Evolutionary conservation across 2,888 invertebrate species (phyloP).

Genomic region (Ophion costatus): DNA sequence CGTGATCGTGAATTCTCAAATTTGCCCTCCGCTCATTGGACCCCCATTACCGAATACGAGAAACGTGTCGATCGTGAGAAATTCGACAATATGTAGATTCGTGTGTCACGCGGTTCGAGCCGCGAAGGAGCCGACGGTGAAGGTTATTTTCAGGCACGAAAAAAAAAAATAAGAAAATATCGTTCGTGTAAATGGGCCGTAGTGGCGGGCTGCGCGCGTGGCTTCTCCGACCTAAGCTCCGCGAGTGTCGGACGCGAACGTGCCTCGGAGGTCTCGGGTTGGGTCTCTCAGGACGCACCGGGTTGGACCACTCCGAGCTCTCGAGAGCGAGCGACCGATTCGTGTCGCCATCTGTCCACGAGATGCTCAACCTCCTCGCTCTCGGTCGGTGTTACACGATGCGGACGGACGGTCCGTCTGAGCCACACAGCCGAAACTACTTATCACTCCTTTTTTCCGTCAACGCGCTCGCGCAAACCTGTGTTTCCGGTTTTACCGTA

Average conservation of each 20-base stretch:
- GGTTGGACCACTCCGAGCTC: slow-evolving; percentile 61
- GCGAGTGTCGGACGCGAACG: neutral
- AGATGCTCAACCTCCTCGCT: slow-evolving; percentile 74
- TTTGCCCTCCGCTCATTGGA: neutral
- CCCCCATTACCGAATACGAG: neutral
- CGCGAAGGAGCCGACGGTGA: neutral
- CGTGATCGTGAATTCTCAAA: neutral
- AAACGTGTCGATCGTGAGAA: slow-evolving; percentile 24
- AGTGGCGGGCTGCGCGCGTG: neutral
- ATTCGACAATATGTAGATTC: slow-evolving; percentile 29
- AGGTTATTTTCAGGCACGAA: slow-evolving; percentile 19
- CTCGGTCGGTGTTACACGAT: slow-evolving; percentile 77
- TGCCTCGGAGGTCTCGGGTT: slow-evolving; percentile 67
- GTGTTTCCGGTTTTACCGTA: neutral
- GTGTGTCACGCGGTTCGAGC: neutral
- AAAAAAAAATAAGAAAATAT: neutral
- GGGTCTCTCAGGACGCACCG: slow-evolving; percentile 70
- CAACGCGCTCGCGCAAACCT: neutral
- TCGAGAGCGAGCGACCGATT: slow-evolving; percentile 72
- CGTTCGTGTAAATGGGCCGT: slow-evolving; percentile 33
- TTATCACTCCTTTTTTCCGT: neutral
- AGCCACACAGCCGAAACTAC: slow-evolving; percentile 27
- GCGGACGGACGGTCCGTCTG: slow-evolving; percentile 51
- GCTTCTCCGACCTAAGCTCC: neutral
- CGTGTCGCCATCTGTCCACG: slow-evolving; percentile 79